phyloP scores from a whole-genome alignment of 1,140 invertebrate genomes.

The Alviniconcha marisindica region DNA sequence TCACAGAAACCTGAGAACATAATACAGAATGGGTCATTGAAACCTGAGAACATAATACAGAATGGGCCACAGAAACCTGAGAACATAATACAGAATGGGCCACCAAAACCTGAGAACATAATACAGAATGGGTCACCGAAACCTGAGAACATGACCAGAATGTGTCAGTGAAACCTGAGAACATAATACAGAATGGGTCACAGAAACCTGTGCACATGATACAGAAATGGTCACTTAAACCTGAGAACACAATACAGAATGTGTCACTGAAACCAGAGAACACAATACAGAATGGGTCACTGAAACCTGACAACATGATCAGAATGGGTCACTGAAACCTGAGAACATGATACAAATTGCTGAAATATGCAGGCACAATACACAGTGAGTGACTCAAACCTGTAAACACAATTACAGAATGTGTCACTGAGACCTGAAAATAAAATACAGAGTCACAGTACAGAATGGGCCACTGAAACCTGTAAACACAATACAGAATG shows the following conservation, averaged over 20 bases:
- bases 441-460: not conserved
- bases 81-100: not conserved
- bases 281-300: conserved; percentile 80
- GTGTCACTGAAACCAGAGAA: conserved; percentile 38
- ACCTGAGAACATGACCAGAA: not conserved
- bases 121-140: not conserved
- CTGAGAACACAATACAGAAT: not conserved
- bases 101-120: not conserved
- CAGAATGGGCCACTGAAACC: not conserved
- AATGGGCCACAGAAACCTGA: conserved; percentile 79
- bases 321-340: not conserved
- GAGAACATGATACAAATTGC: not conserved
- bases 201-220: conserved; percentile 74
- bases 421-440: conserved; percentile 78
- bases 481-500: not conserved
- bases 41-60: conserved; percentile 78
- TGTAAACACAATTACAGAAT: conserved; percentile 79
- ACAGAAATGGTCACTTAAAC: not conserved
- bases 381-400: no score
- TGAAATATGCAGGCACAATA: not conserved
- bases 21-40: no score
- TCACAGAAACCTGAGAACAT: not conserved
- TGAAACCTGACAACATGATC: conserved; percentile 72
- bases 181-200: conserved; percentile 79
- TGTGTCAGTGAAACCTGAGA: no score